These are phyloP conservation scores for Sakesphorus luctuosus DNA, from an alignment of 2,113 vertebrate genomes.

Conservation along the genomic window DNA sequence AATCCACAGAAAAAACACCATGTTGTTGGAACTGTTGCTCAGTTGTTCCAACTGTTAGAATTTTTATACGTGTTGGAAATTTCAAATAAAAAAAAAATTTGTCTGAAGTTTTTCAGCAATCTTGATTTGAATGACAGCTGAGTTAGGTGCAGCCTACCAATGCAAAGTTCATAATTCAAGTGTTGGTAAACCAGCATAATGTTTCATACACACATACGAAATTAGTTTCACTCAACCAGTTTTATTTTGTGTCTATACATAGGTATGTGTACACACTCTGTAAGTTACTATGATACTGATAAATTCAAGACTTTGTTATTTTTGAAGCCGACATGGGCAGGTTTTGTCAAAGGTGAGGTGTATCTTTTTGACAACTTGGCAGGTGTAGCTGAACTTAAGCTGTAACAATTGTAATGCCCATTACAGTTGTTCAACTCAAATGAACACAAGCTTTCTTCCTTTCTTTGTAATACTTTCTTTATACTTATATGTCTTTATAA, in stretches of 20 bases:
- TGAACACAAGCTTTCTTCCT: background rate
- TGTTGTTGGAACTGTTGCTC: background rate
- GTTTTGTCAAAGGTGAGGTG: background rate
- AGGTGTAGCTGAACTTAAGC: background rate
- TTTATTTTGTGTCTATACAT: background rate
- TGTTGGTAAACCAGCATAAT: background rate
- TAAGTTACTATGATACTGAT: background rate
- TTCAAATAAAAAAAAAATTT: background rate
- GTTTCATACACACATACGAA: background rate
- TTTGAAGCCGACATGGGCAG: background rate
- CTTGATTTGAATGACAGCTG: background rate
- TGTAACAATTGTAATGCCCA: background rate
- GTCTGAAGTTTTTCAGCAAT: background rate
- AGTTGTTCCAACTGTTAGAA: too few species aligned
- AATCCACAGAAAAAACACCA: rapidly evolving
- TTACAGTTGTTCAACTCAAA: background rate
- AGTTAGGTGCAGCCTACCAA: background rate
- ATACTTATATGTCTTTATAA: background rate
- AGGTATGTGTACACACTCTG: background rate
- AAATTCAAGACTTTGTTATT: background rate
- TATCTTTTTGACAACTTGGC: background rate
- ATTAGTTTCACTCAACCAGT: background rate
- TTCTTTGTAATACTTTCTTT: background rate
- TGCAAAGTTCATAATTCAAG: background rate
- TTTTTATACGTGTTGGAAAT: background rate